phyloP scores from a whole-genome alignment of 2,113 vertebrate genomes.

The Oophaga pumilio region DNA sequence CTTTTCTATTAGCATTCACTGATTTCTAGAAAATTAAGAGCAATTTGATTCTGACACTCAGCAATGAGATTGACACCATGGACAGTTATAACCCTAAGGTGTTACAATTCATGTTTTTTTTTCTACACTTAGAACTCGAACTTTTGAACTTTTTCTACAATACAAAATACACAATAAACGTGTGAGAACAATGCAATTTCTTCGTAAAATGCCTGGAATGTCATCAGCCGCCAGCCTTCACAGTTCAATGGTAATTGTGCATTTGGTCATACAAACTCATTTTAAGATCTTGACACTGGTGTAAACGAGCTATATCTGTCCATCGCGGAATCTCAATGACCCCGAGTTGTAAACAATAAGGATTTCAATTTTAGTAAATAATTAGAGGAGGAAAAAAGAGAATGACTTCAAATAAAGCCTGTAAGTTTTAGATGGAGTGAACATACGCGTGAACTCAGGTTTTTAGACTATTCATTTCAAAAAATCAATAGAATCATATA shows the following conservation, averaged over 20 bases:
- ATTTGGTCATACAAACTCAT: conserved; percentile 52
- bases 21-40: background rate
- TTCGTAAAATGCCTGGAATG: conserved; percentile 53
- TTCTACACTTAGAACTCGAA: conserved; percentile 36
- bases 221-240: conserved; percentile 48
- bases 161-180: conserved; percentile 53
- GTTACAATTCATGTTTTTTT: conserved; percentile 39
- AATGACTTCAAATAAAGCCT: background rate
- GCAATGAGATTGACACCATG: conserved; percentile 27
- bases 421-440: background rate
- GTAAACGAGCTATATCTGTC: conserved; percentile 53
- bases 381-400: background rate
- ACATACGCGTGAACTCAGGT: background rate
- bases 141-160: conserved; percentile 55
- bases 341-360: conserved; percentile 40
- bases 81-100: conserved; percentile 37
- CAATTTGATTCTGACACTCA: background rate
- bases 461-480: background rate
- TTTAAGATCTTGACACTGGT: conserved; percentile 44
- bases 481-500: background rate
- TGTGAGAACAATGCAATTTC: conserved; percentile 52
- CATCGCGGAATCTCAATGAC: conserved; percentile 24
- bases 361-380: conserved; percentile 24
- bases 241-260: conserved; percentile 52
- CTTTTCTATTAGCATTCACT: background rate